Conservation (phyloP, 2,113 vertebrate species). For the Eptesicus fuscus region DNA sequence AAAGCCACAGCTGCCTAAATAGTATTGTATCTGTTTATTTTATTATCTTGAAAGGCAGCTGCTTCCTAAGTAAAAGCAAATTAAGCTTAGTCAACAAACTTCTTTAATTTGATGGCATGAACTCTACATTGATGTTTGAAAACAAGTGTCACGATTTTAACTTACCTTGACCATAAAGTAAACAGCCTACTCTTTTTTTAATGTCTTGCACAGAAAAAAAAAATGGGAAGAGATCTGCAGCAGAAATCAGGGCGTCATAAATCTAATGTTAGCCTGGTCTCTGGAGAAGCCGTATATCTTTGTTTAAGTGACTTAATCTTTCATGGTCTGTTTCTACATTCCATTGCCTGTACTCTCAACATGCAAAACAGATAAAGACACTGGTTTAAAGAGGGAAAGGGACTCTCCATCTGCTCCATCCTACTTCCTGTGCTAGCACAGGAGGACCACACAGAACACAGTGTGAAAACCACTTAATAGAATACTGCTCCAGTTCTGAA, state of each 20-base stretch:
- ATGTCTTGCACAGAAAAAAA: background rate
- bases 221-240: background rate
- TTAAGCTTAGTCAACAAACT: conserved; percentile 28
- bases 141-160: conserved; percentile 50
- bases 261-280: background rate
- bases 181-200: background rate
- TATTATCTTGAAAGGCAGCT: conserved; percentile 71
- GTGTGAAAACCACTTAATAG: background rate
- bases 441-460: background rate
- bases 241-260: background rate
- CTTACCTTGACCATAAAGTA: background rate
- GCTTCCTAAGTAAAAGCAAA: conserved; percentile 67
- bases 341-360: background rate
- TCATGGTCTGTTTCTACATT: background rate
- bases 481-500: background rate
- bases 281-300: background rate
- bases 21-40: conserved; percentile 72
- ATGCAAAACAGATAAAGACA: background rate
- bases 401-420: background rate
- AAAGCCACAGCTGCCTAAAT: conserved; percentile 80
- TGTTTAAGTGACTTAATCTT: background rate
- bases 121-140: conserved; percentile 39
- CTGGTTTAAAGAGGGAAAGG: background rate
- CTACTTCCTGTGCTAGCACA: background rate
- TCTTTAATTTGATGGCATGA: background rate